Conservation (phyloP, 2,797 vertebrate genomes). For the Chlorospingus flavigularis region DNA sequence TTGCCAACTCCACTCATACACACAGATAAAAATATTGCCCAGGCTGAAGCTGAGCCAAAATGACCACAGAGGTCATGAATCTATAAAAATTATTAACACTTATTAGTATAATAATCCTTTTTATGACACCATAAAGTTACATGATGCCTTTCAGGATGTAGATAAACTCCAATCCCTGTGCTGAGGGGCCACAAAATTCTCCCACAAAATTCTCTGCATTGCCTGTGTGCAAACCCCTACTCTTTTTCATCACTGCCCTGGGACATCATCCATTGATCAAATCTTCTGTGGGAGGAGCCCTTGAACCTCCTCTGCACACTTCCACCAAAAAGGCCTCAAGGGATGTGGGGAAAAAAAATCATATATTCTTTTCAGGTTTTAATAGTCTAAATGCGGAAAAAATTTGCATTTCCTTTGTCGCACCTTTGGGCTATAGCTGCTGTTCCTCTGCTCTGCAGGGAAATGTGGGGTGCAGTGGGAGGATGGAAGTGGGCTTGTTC, state of each 20-base stretch:
- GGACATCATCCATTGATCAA: not conserved
- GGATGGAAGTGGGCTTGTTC: not conserved
- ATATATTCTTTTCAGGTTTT: not conserved
- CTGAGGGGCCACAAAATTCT: not conserved
- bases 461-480: slow-evolving; percentile 10
- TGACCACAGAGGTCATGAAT: slow-evolving; percentile 49
- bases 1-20: not conserved
- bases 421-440: slow-evolving; percentile 16
- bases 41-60: slow-evolving; percentile 45
- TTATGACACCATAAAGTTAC: slow-evolving; percentile 57
- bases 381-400: not conserved
- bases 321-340: not conserved
- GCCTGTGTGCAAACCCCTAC: not conserved
- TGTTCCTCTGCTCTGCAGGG: not conserved
- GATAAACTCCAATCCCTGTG: not conserved
- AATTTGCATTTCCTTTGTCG: slow-evolving; percentile 4
- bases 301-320: not conserved
- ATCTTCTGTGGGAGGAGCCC: not conserved
- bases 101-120: slow-evolving; percentile 60
- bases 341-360: not conserved
- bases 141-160: slow-evolving; percentile 25
- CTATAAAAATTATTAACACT: slow-evolving; percentile 54
- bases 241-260: not conserved
- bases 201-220: not conserved
- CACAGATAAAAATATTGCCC: not conserved